A percentile compares a stretch with the other conserved stretches of the same genome.
phyloP scores from a whole-genome alignment of 2,113 vertebrate species.

The Epinephelus cyanopodus region DNA sequence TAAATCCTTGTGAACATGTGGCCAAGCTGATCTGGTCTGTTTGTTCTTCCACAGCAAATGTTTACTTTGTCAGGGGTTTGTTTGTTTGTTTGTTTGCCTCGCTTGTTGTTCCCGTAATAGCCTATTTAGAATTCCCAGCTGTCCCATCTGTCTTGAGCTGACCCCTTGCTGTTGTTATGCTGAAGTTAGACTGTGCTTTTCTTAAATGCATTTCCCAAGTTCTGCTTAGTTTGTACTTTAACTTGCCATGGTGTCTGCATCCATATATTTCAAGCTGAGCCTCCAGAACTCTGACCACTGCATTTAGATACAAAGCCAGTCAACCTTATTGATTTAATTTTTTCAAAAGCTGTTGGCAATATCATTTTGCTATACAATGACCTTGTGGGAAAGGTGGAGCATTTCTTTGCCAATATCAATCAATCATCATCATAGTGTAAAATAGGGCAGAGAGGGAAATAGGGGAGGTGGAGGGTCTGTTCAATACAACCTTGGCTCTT shows the following conservation, averaged over 20 bases:
- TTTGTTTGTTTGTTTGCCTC: conserved; percentile 47
- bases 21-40: conserved; percentile 66
- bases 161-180: conserved; percentile 30
- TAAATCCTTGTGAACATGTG: conserved; percentile 79
- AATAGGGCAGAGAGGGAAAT: conserved; percentile 4
- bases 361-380: conserved; percentile 55
- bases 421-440: conserved; percentile 47
- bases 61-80: conserved; percentile 56
- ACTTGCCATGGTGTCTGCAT: conserved; percentile 2
- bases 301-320: conserved; percentile 21
- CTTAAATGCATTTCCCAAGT: conserved; percentile 6
- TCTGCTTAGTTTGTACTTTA: conserved; percentile 36
- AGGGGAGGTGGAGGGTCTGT: background rate
- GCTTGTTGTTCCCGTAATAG: conserved; percentile 39
- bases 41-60: conserved; percentile 63
- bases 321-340: conserved; percentile 29
- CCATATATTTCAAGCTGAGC: background rate
- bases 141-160: conserved; percentile 36
- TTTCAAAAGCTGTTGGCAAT: background rate
- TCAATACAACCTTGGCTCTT: conserved; percentile 15
- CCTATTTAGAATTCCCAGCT: conserved; percentile 46
- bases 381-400: conserved; percentile 50
- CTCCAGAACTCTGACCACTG: conserved; percentile 25
- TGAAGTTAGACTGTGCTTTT: conserved; percentile 20
- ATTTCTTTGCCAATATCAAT: conserved; percentile 48